These are phyloP conservation scores for Crotalus horridus DNA, from an alignment of 2,113 vertebrate genomes.

Conservation along the genomic window DNA sequence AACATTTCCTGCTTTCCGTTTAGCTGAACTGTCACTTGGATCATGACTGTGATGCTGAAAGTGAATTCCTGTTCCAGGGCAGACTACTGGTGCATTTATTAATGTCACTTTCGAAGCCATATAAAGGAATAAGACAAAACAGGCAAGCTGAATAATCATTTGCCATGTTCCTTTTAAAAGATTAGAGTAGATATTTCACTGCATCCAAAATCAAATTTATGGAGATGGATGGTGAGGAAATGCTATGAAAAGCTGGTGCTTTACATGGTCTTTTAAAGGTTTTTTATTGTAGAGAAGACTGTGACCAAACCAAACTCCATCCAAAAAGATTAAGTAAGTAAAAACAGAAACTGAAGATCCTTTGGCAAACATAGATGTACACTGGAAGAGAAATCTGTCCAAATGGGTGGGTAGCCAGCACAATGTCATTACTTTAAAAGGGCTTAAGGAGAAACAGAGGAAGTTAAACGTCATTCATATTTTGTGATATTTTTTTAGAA, in stretches of 20 bases:
- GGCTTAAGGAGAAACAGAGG: constrained; percentile 40
- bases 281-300: constrained; percentile 43
- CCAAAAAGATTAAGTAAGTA: constrained; percentile 40
- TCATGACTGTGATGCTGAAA: constrained; percentile 1
- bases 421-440: constrained; percentile 50
- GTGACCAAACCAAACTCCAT: constrained; percentile 25
- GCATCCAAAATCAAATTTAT: constrained; percentile 47
- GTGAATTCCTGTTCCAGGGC: background rate
- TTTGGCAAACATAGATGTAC: constrained; percentile 53
- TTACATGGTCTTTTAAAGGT: constrained; percentile 33
- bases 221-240: constrained; percentile 32
- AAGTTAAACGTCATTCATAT: constrained; percentile 39
- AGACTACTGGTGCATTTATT: background rate
- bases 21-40: background rate
- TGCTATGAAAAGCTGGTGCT: constrained; percentile 21
- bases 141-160: background rate
- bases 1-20: background rate
- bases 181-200: constrained; percentile 27
- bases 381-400: constrained; percentile 45
- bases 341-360: constrained; percentile 39
- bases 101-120: background rate
- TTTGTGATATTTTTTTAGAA: constrained; percentile 55
- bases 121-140: constrained; percentile 16
- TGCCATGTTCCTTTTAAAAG: constrained; percentile 21
- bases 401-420: constrained; percentile 31